These are phyloP conservation scores for Yponomeuta cagnagella DNA, from an alignment of 2,888 invertebrate species.

Conservation along the genomic window DNA sequence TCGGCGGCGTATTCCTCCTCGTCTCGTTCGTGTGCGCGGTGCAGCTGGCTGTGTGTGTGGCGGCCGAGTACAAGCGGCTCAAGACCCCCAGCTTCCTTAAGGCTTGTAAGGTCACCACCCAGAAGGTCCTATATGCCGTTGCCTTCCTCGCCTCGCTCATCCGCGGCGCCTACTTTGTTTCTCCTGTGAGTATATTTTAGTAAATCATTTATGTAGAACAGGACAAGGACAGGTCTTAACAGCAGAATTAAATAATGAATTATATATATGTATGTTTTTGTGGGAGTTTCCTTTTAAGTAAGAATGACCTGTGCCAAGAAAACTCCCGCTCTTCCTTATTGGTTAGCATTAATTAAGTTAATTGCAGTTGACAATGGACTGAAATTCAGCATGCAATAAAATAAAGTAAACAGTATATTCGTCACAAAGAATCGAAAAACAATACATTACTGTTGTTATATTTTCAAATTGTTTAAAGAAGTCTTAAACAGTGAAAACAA, in stretches of 20 bases:
- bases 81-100: constrained; percentile 88
- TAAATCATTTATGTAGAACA: background rate
- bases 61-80: constrained; percentile 87
- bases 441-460: too few species aligned
- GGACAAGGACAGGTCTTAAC: background rate
- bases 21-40: constrained; percentile 90
- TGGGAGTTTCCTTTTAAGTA: too few species aligned
- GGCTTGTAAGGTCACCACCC: constrained; percentile 91
- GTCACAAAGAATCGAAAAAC: too few species aligned
- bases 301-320: too few species aligned
- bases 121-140: constrained; percentile 91
- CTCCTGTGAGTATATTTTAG: constrained; percentile 80
- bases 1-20: constrained; percentile 86
- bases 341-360: background rate
- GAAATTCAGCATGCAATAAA: too few species aligned
- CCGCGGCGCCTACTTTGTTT: constrained; percentile 92
- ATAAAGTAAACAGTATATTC: too few species aligned
- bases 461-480: too few species aligned
- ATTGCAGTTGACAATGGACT: too few species aligned
- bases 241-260: background rate
- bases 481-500: too few species aligned
- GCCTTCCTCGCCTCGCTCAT: constrained; percentile 90
- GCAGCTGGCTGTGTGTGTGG: constrained; percentile 88
- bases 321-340: too few species aligned
- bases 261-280: too few species aligned